Base-by-base conservation (phyloP, 2,888 invertebrate genomes). In the Druceiella hillmani region DNA sequence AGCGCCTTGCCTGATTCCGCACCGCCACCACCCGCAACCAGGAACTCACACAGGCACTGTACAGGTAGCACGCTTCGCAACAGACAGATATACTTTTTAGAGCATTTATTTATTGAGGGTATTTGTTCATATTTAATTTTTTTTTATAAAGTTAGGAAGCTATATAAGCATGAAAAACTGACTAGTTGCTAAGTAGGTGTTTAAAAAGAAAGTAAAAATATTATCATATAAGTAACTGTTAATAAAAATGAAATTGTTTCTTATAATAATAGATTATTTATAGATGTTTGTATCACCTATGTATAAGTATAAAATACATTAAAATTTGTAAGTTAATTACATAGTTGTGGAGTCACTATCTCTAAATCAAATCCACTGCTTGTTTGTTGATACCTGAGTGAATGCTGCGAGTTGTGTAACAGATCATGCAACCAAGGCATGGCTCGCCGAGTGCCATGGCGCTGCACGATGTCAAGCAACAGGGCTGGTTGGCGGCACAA, bases 341-440 rank as follows among this genome's bases (percentile, higher is more conserved):
- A n/a, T n/a, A n/a, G n/a, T n/a, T n/a, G n/a, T n/a, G n/a, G n/a
- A n/a, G n/a, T n/a, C n/a, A n/a, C n/a, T n/a, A n/a, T n/a, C n/a
- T n/a, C n/a, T n/a, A n/a, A n/a, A n/a, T n/a, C n/a, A n/a, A n/a
- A n/a, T n/a, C n/a, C n/a, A n/a, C n/a, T n/a, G n/a, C n/a, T n/a
- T n/a, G n/a, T n/a, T n/a, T n/a, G n/a, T n/a, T 10, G 42, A 20
- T 50, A 75, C 75, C 69, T 78, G 24, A 87, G 73, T 11, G 89
- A 87, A 1, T 89, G 87, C 55, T 93, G 93, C 48, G 89, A 90
- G 51, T 87, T 90, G 52, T 93, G 86, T 9, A 97, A 89, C 42
- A 97, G 72, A 59, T 94, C 92, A 5, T 93, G 92, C 44, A 97
- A 69, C 97, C 97, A 97, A 3, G 95, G 94, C 92, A 95, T 93